Evolutionary conservation across 1,140 invertebrate species (phyloP).

Genomic region (Drosophila elegans): DNA sequence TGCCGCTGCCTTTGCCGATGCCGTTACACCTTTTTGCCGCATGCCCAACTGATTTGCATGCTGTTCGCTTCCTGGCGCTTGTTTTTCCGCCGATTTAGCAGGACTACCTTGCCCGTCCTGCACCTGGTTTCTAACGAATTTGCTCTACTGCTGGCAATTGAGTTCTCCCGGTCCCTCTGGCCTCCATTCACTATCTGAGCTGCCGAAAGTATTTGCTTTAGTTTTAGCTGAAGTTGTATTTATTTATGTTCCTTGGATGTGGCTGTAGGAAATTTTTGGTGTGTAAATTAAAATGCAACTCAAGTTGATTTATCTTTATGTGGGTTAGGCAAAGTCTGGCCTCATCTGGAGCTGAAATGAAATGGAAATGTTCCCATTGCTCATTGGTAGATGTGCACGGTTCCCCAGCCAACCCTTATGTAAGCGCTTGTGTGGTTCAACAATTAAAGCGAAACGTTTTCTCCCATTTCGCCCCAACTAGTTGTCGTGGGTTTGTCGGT

Average conservation of each 20-base stretch:
- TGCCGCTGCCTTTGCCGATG: neutral
- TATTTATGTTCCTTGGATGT: slow-evolving; percentile 62
- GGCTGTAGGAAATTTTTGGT: slow-evolving; percentile 46
- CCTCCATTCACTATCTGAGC: slow-evolving; percentile 9
- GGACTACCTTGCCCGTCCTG: slow-evolving; percentile 9
- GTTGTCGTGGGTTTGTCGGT: slow-evolving; percentile 49
- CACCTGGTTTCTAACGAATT: slow-evolving; percentile 32
- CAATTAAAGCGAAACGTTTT: slow-evolving; percentile 72
- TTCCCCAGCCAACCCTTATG: slow-evolving; percentile 23
- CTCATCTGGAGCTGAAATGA: slow-evolving; percentile 47
- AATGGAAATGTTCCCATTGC: slow-evolving; percentile 35
- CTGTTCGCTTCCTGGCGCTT: slow-evolving; percentile 53
- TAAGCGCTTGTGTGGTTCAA: slow-evolving; percentile 73
- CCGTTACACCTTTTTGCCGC: slow-evolving; percentile 60
- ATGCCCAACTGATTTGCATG: slow-evolving; percentile 69
- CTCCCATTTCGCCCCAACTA: slow-evolving; percentile 1
- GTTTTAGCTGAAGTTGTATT: slow-evolving; percentile 65
- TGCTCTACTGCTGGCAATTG: slow-evolving; percentile 31
- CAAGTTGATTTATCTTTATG: slow-evolving; percentile 58
- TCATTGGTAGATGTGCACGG: slow-evolving; percentile 20
- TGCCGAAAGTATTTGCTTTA: slow-evolving; percentile 55
- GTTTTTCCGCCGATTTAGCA: slow-evolving; percentile 77
- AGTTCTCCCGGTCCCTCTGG: slow-evolving; percentile 5
- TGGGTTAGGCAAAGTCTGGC: slow-evolving; percentile 73
- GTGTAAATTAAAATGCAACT: slow-evolving; percentile 79